phyloP scores from a whole-genome alignment of 2,797 vertebrate species.

The Paedocypris micromegethes region DNA sequence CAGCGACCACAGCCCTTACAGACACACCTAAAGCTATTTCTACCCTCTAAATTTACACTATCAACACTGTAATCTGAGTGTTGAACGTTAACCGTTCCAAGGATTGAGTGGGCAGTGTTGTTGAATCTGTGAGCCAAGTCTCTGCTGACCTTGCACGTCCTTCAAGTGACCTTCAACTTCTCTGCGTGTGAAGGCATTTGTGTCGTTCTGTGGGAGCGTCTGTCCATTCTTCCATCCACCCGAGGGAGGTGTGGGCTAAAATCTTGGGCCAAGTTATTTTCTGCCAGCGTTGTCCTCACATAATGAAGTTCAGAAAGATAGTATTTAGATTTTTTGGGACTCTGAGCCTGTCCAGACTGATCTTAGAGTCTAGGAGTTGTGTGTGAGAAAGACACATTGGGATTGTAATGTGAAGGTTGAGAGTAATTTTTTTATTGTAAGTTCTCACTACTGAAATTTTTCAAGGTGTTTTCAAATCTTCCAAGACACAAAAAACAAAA shows the following conservation, averaged over 20 bases:
- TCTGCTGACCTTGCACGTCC: constrained; percentile 47
- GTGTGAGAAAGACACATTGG: too few species aligned
- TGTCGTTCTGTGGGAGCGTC: constrained; percentile 51
- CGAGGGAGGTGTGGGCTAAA: constrained; percentile 58
- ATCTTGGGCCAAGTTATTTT: constrained; percentile 58
- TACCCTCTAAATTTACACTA: constrained; percentile 41
- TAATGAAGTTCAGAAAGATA: constrained; percentile 65
- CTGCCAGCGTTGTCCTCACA: constrained; percentile 61
- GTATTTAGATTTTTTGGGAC: constrained; percentile 64
- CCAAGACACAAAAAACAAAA: too few species aligned
- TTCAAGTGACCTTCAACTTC: constrained; percentile 45
- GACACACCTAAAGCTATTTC: constrained; percentile 53
- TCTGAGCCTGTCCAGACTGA: constrained; percentile 51
- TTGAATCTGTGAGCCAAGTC: constrained; percentile 29
- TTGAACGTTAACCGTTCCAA: constrained; percentile 37
- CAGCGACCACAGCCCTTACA: constrained; percentile 49
- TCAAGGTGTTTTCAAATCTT: too few species aligned
- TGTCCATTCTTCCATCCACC: constrained; percentile 43
- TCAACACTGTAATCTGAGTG: constrained; percentile 32
- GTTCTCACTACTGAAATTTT: constrained; percentile 4
- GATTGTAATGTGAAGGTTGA: constrained; percentile 56
- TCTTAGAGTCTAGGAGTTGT: constrained; percentile 47
- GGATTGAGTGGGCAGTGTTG: constrained; percentile 16
- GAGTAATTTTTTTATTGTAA: constrained; percentile 47
- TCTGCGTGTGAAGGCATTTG: constrained; percentile 55